Conservation (phyloP, 2,797 vertebrate genomes). For the Sus cebifrons region DNA sequence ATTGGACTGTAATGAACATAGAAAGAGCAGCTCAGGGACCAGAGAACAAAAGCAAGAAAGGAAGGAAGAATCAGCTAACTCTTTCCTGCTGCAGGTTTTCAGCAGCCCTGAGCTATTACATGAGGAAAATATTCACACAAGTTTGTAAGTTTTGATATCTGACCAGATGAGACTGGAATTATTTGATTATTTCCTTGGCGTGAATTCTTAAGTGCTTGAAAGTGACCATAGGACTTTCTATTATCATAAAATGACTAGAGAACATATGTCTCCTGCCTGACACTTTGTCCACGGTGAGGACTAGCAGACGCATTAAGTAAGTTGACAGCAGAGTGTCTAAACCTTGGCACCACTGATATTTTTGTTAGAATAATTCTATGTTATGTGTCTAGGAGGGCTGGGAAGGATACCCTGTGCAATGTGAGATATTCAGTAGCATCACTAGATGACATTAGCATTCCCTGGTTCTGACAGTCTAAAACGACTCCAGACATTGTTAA, state of each 20-base stretch:
- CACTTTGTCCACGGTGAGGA: not conserved
- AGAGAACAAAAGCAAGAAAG: not conserved
- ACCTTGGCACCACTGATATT: not conserved
- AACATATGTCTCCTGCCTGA: not conserved
- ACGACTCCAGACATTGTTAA: not conserved
- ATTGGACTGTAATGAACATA: not conserved
- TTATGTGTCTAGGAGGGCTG: not conserved
- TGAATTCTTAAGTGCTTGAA: not conserved
- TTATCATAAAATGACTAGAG: not conserved
- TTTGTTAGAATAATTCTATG: not conserved
- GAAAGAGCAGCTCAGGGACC: not conserved
- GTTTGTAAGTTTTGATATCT: not conserved
- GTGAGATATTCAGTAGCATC: not conserved
- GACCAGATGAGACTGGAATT: not conserved
- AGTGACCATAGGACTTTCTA: not conserved
- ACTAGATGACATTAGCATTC: not conserved
- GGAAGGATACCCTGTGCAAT: not conserved
- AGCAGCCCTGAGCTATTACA: not conserved
- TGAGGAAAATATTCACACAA: not conserved
- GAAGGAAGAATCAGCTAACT: not conserved
- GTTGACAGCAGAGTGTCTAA: not conserved
- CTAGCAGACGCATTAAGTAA: not conserved
- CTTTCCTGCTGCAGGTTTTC: not conserved
- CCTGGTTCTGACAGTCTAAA: not conserved
- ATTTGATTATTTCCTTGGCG: constrained; percentile 17